phyloP scores from a whole-genome alignment of 2,797 vertebrate genomes.

The Sebastiscus tertius region DNA sequence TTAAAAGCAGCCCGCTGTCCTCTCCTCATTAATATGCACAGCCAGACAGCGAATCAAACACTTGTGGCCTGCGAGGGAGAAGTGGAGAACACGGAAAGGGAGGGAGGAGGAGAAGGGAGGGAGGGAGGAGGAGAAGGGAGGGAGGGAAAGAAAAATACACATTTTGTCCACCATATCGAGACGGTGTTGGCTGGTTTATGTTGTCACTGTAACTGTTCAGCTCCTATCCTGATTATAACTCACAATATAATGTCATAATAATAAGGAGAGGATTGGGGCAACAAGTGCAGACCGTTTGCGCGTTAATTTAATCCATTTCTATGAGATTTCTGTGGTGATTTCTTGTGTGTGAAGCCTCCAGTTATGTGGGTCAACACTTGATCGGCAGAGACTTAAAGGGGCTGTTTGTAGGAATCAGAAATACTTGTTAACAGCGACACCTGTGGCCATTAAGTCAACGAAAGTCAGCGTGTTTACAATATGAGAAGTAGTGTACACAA shows the following conservation, averaged over 20 bases:
- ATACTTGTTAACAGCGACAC: too few relatives aligned
- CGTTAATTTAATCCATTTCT: neutral
- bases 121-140: neutral
- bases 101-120: neutral
- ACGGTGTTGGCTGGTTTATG: neutral
- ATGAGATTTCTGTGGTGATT: accelerated
- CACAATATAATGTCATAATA: neutral
- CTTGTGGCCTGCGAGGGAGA: slow-evolving; percentile 80
- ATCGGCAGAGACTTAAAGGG: too few relatives aligned
- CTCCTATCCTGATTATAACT: neutral
- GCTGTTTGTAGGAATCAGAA: too few relatives aligned
- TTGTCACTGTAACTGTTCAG: neutral
- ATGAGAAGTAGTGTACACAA: too few relatives aligned
- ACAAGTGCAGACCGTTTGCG: neutral
- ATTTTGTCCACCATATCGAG: neutral
- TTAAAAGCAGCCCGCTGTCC: slow-evolving; percentile 86
- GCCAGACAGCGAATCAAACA: slow-evolving; percentile 89
- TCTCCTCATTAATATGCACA: slow-evolving; percentile 96
- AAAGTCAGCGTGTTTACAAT: too few relatives aligned
- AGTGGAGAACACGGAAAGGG: slow-evolving; percentile 44
- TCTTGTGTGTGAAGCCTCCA: too few relatives aligned
- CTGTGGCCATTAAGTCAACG: too few relatives aligned
- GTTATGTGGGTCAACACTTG: too few relatives aligned
- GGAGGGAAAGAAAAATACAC: neutral
- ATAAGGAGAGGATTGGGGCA: neutral